Base-by-base conservation (phyloP, 2,888 invertebrate species). In the Tenthredo notha region DNA sequence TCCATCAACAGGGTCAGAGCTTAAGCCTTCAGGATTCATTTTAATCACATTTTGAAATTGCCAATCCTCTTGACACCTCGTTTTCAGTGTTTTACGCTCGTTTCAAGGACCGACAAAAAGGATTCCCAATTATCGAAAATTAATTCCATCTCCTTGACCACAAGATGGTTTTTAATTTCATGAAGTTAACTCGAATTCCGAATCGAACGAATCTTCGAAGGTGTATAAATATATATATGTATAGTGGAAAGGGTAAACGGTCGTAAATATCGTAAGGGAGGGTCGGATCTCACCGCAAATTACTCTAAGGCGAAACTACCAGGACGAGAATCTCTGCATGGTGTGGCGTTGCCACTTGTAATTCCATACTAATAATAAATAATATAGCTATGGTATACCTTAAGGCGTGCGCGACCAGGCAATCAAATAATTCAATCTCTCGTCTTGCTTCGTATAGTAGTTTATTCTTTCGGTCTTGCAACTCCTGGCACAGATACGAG, bases 401-500 rank as follows among this genome's bases (percentile, higher is more conserved):
- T 18, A 70, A 83, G 70, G 83, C 70, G 80, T 80, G 58, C 61
- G 80, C 80, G 83, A 83, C 70, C 67, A 47, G 43, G 67, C 50
- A 67, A 83, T 83, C 83, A 83, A 67, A 83, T 83, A 83, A 83
- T 83, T 83, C 83, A 83, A 83, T 83, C 83, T 83, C 67, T 29
- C 21, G 58, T 29, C 37, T 37, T 15, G 47, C 29, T 74, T 77
- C 80, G 80, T 65, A 29, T 61, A 80, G 80, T 47, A 47, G 70
- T 70, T 65, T 47, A 40, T 83, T 83, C 83, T n/a, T 67, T 67
- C 47, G 61, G 58, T 80, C 80, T 50, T 80, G 80, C 61, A 83
- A 83, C 83, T 83, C 67, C 83, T 83, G 83, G 50, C 83, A 83
- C 83, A 80, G 83, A 67, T 70, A 70, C 67, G 83, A 67, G 67